Evolutionary conservation across 2,113 vertebrate genomes (phyloP).

Genomic region (Prunella fulvescens): DNA sequence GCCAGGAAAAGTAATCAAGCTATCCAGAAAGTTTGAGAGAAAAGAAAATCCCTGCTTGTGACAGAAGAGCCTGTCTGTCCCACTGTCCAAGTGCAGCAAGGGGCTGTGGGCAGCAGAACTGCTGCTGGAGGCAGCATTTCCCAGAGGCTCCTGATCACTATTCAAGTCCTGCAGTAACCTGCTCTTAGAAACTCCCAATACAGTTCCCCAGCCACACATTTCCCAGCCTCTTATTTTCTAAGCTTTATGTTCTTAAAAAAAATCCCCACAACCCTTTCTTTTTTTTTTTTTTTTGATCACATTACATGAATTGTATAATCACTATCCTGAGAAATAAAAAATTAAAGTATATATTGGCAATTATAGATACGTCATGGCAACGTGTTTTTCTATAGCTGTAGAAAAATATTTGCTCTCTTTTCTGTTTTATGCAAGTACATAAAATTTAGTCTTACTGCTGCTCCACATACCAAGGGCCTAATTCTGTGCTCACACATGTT

Average conservation of each 20-base stretch:
- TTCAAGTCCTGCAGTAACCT: conserved; percentile 30
- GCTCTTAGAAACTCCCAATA: conserved; percentile 12
- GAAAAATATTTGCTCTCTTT: neutral
- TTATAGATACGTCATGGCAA: neutral
- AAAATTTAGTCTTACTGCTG: neutral
- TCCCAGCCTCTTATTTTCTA: neutral
- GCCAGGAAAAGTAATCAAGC: neutral
- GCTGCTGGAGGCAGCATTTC: conserved; percentile 16
- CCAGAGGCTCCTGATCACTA: neutral
- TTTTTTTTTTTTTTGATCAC: neutral
- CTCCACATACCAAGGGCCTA: neutral
- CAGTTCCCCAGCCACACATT: conserved; percentile 34
- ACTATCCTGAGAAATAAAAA: neutral
- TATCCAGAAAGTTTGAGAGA: neutral
- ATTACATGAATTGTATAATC: neutral
- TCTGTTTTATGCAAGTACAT: neutral
- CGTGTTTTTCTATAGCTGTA: neutral
- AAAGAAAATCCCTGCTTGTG: neutral
- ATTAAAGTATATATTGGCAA: neutral
- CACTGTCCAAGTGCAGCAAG: neutral
- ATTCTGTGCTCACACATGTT: neutral
- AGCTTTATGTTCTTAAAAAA: neutral
- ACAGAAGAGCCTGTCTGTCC: neutral
- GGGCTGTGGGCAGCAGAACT: neutral
- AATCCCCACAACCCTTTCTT: neutral